Base-by-base conservation (phyloP, 2,888 invertebrate species). In the Amaurobius ferox region DNA sequence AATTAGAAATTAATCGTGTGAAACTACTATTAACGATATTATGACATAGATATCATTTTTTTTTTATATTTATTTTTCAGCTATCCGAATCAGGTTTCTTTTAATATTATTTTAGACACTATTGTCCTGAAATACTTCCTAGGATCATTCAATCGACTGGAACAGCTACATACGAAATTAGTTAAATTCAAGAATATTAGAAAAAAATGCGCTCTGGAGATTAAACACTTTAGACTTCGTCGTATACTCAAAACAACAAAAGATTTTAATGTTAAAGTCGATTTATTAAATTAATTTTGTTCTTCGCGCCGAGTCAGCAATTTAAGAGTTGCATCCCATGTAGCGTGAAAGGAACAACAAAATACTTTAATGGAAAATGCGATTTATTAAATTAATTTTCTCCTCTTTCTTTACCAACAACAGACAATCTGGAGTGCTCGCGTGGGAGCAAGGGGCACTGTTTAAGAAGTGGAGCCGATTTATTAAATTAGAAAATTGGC, bases 401-500 rank as follows among this genome's bases (percentile, higher is more conserved):
- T 23, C 62, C 16, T 66, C 32, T 28, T 66, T 28, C 30, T 16
- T 11, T n/a, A 16, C n/a, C 66, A 30, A 66, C 66, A 30, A 30
- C 16, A 29, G 66, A 66, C 66, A 66, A 66, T 30, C 30, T 66
- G 16, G 30, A 32, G 19, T 5, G 19, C 16, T 66, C 29, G 19
- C 29, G 30, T 66, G 30, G 30, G 19, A 66, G 11, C 35, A 35
- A 35, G 11, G 35, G 11, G 11, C 66, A 7, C 3, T 66, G n/a
- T 66, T 66, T 66, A 66, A 66, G 28, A 26, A 30, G 30, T 30
- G 28, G 11, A 32, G 66, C 66, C 66, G 66, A 66, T 66, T 66
- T 66, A 66, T 66, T 66, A 66, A 66, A 66, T 66, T 66, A 66
- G 29, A 66, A 66, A 66, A 66, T 66, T 66, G 66, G 66, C 66